Base-by-base conservation (phyloP, 2,113 vertebrate genomes). In the Myrmecophaga tridactyla region DNA sequence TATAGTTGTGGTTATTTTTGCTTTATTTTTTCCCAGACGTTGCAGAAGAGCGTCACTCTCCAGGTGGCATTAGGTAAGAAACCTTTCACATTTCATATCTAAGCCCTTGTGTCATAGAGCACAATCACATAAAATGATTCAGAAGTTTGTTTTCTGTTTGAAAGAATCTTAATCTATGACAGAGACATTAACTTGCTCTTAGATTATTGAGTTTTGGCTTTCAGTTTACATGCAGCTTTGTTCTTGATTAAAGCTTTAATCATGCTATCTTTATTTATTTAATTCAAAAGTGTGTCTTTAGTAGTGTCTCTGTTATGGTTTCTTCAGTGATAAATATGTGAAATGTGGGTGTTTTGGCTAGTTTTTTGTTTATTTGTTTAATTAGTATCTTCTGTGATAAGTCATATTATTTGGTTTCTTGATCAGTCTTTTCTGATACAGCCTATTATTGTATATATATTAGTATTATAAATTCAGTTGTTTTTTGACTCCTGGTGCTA, bases 31-130 rank as follows among this genome's bases (percentile, higher is more conserved):
- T 97, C 97, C 95, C 96, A 99, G 98, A 98, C 94, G 97, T 98
- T 96, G 95, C 97, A 92, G 98, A 98, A 95, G 98, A 98, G 43
- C 98, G 94, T 96, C 98, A 94, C 58, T 98, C 98, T 96, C 97
- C 98, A 86, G 90, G 97, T 92, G 98, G 98, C 97, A 96, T 98
- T 97, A 98, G 98, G 98, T 99, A 97, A 97, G 96, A 96, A 94
- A 3, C 27, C 69, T 53, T 72, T 91, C 27, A 7, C 43, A 20
- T 89, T 89, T 88, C 46, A 1, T 60, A 75, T 4, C 62, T 46
- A 91, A 88, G 83, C 70, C 41, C 87, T 60, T 76, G 78, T 0
- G 23, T 34, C 0, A 11, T 56, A 63, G 89, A 93, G 56, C 17
- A 82, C 4, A 58, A 1, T 46, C 43, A 69, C 14, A 63, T 83